Evolutionary conservation across 1,140 invertebrate species (phyloP).

Genomic region (Caenorhabditis brenneri): DNA sequence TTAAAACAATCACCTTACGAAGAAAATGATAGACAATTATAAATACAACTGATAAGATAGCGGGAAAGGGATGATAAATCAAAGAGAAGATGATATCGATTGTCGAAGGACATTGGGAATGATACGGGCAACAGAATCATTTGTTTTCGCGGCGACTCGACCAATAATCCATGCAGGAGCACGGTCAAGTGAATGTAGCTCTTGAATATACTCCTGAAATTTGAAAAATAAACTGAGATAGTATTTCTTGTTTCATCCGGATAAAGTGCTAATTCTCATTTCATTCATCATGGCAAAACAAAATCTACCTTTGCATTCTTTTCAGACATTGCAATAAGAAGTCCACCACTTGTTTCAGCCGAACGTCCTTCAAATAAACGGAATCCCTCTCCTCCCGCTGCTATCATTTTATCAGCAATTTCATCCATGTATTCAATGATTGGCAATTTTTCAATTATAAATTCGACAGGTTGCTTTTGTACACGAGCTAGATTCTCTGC

Average conservation of each 20-base stretch:
- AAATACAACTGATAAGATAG: not conserved
- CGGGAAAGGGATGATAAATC: not conserved
- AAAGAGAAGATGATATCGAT: not conserved
- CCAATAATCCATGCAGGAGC: constrained; percentile 99
- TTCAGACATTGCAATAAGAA: constrained; percentile 89
- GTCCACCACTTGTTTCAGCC: constrained; percentile 73
- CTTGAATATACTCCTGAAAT: constrained; percentile 85
- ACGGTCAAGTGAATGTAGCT: constrained; percentile 91
- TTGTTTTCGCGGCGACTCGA: constrained; percentile 24
- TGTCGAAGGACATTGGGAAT: not conserved
- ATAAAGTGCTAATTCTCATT: no score
- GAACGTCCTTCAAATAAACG: constrained; percentile 90
- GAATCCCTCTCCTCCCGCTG: constrained; percentile 82
- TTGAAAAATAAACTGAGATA: no score
- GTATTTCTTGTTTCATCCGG: no score
- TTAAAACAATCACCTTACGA: no score
- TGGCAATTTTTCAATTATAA: constrained; percentile 95
- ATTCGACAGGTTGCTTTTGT: constrained; percentile 95
- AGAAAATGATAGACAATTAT: no score
- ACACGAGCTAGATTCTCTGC: constrained; percentile 92
- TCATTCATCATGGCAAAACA: no score
- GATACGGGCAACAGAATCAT: not conserved
- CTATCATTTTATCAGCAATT: constrained; percentile 51
- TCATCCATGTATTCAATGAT: constrained; percentile 97
- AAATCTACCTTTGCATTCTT: constrained; percentile 81